These are phyloP conservation scores for Andricus curvator DNA, from an alignment of 2,888 invertebrate genomes.

Conservation along the genomic window DNA sequence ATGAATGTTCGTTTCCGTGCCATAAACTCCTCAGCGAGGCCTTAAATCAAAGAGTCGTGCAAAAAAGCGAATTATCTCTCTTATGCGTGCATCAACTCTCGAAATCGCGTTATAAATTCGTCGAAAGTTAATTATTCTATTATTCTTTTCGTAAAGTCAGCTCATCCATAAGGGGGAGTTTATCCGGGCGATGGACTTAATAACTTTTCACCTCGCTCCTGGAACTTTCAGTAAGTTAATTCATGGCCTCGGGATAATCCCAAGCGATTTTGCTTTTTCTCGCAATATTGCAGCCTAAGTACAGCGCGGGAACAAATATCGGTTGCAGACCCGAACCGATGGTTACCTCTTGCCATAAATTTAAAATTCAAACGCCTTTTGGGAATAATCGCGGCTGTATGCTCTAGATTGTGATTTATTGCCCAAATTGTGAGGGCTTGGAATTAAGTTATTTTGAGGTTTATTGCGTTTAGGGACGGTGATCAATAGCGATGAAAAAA, in stretches of 20 bases:
- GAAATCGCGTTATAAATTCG: constrained; percentile 34
- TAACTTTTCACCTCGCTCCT: constrained; percentile 33
- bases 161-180: constrained; percentile 25
- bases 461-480: constrained; percentile 18
- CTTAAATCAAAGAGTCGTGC: constrained; percentile 31
- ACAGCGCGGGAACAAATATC: constrained; percentile 25
- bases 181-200: constrained; percentile 23
- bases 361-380: constrained; percentile 38
- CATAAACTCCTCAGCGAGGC: constrained; percentile 14
- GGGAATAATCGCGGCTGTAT: constrained; percentile 23
- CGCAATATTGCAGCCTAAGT: constrained; percentile 28
- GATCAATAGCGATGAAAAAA: constrained; percentile 1
- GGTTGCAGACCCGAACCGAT: constrained; percentile 10
- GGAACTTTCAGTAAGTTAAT: constrained; percentile 33
- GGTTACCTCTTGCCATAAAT: constrained; percentile 28
- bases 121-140: constrained; percentile 37
- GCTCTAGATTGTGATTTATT: constrained; percentile 35
- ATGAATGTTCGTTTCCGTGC: constrained; percentile 22
- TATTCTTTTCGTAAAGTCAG: constrained; percentile 19
- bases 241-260: constrained; percentile 27
- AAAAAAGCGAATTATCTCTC: constrained; percentile 24
- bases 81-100: constrained; percentile 28
- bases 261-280: constrained; percentile 36
- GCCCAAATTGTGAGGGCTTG: constrained; percentile 11
- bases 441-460: constrained; percentile 35